Evolutionary conservation across 2,888 invertebrate genomes (phyloP).

Genomic region (Ormyrus labotus): DNA sequence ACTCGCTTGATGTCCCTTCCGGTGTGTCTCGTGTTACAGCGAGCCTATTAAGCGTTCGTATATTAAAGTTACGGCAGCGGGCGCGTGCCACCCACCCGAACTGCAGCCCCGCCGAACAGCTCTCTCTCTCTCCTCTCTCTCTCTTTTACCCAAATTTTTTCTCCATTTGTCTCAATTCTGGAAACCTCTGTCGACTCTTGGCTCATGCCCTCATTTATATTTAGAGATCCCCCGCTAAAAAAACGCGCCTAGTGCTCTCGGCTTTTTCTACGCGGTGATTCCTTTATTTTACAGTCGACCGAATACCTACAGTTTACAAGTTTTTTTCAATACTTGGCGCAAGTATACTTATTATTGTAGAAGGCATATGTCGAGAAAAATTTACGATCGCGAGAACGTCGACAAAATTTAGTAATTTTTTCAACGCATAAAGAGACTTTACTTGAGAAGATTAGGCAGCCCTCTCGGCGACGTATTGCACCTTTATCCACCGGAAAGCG

Average conservation of each 20-base stretch:
- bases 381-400: too few species aligned
- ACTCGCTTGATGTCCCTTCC: slow-evolving; percentile 74
- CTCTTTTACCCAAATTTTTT: slow-evolving; percentile 51
- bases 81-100: slow-evolving; percentile 71
- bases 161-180: slow-evolving; percentile 48
- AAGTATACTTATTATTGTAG: too few species aligned
- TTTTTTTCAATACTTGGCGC: too few species aligned
- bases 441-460: not conserved
- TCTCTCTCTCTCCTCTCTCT: not conserved
- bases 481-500: not conserved
- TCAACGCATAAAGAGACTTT: not conserved
- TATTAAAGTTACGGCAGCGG: slow-evolving; percentile 73
- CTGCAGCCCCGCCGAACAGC: slow-evolving; percentile 54
- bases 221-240: too few species aligned
- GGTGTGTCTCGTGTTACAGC: slow-evolving; percentile 74
- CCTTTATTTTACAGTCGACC: too few species aligned
- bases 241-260: too few species aligned
- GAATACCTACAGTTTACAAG: too few species aligned
- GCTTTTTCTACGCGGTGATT: too few species aligned
- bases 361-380: too few species aligned
- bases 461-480: not conserved
- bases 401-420: too few species aligned
- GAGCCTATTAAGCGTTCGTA: slow-evolving; percentile 70
- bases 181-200: not conserved
- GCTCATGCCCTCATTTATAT: too few species aligned